Percentiles rank a stretch among this genome's conserved stretches.
phyloP scores from a whole-genome alignment of 2,888 invertebrate species.

The Sabellastarte sp. region DNA sequence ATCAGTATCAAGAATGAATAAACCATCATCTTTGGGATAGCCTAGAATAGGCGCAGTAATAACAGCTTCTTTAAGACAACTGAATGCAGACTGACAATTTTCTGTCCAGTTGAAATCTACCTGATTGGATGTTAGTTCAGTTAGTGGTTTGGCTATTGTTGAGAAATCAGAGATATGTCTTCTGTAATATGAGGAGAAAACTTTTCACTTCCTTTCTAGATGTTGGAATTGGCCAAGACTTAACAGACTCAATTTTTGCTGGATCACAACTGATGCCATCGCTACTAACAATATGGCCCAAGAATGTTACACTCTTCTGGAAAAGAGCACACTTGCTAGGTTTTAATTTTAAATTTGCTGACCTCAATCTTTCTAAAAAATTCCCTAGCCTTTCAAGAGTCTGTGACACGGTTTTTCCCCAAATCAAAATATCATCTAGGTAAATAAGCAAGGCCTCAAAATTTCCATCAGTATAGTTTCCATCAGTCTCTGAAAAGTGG shows the following conservation, averaged over 20 bases:
- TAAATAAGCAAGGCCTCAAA: not conserved
- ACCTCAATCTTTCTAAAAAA: not conserved
- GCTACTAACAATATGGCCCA: not conserved
- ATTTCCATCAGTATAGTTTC: not conserved
- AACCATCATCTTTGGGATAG: conserved; percentile 7
- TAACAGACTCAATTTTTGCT: not conserved
- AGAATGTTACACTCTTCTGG: not conserved
- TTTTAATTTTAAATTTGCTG: not conserved
- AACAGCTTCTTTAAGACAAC: not conserved
- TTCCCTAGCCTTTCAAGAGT: no score
- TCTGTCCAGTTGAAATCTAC: not conserved
- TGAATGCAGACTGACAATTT: not conserved
- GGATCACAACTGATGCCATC: not conserved
- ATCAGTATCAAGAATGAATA: no score
- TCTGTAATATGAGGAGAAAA: not conserved
- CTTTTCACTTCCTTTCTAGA: no score
- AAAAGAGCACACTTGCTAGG: not conserved
- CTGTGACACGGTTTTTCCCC: not conserved
- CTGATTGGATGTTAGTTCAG: not conserved
- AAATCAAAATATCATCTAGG: not conserved
- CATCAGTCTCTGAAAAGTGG: not conserved
- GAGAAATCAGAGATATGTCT: no score
- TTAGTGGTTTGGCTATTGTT: no score
- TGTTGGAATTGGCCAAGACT: no score
- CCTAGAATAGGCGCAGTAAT: no score